Conservation (phyloP, 2,113 vertebrate genomes). For the Motacilla alba region DNA sequence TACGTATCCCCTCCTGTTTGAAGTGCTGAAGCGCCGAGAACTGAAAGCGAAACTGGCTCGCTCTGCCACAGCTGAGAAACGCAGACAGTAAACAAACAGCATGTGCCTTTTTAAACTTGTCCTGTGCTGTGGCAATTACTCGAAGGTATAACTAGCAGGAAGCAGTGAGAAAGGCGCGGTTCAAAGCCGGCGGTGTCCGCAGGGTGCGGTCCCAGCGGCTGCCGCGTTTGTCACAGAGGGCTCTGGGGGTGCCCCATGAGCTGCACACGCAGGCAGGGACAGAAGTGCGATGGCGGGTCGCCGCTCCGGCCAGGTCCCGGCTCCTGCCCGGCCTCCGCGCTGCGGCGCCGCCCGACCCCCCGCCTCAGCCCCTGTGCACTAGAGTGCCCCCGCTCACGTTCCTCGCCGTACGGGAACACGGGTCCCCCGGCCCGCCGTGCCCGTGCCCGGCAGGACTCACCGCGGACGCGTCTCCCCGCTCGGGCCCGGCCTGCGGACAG, state of each 20-base stretch:
- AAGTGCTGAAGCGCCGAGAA: neutral
- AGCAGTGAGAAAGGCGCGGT: neutral
- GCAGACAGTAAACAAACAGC: neutral
- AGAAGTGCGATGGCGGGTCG: fast-evolving
- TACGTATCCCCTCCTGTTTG: fast-evolving
- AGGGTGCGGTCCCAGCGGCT: neutral
- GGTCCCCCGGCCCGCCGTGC: neutral
- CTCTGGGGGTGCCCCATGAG: fast-evolving
- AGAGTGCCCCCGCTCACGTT: neutral
- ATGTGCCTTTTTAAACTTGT: neutral
- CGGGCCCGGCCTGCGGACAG: neutral
- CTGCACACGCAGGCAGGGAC: neutral
- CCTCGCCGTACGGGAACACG: neutral
- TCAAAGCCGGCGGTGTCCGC: neutral
- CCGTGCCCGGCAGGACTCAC: neutral
- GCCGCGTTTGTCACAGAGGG: fast-evolving
- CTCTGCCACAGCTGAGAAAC: neutral
- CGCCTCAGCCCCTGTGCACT: neutral
- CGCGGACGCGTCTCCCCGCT: neutral
- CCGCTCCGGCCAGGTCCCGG: neutral
- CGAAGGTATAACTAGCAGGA: fast-evolving
- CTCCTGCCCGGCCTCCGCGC: neutral
- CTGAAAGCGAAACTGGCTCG: neutral
- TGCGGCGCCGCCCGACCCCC: too few species aligned
- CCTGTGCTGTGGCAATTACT: fast-evolving